Conservation (phyloP, 92 coral and sea anemone genomes). For the Porites cylindrica region DNA sequence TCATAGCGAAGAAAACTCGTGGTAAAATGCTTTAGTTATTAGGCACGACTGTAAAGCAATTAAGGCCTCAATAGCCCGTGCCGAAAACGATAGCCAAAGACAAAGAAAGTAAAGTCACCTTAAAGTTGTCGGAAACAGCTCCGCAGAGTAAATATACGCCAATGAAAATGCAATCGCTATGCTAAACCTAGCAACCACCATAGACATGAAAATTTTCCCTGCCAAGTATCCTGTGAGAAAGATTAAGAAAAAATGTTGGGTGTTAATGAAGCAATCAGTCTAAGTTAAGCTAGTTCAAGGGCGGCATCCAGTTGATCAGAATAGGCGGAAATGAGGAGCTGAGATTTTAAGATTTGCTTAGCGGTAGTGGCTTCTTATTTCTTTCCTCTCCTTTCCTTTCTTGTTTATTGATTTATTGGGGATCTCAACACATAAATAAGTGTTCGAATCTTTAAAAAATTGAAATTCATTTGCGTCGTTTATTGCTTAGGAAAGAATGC, state of each 20-base stretch:
- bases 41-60: too few relatives aligned
- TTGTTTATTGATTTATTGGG: too few relatives aligned
- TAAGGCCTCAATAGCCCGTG: not conserved
- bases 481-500: too few relatives aligned
- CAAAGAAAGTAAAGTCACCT: conserved; percentile 4
- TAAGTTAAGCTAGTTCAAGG: not conserved
- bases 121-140: conserved; percentile 46
- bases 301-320: not conserved
- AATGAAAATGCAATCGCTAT: not conserved
- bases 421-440: too few relatives aligned
- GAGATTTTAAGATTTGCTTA: too few relatives aligned
- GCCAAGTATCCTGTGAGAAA: conserved; percentile 6
- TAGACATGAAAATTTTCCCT: conserved; percentile 38
- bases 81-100: not conserved
- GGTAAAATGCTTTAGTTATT: too few relatives aligned
- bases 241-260: not conserved
- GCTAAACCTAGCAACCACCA: conserved; percentile 22
- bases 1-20: too few relatives aligned
- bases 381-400: too few relatives aligned
- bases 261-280: not conserved
- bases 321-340: too few relatives aligned
- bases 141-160: conserved; percentile 38
- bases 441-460: too few relatives aligned
- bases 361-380: too few relatives aligned
- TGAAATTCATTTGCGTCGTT: too few relatives aligned